Evolutionary conservation across 2,797 vertebrate species (phyloP).

Genomic region (Pitangus sulphuratus): DNA sequence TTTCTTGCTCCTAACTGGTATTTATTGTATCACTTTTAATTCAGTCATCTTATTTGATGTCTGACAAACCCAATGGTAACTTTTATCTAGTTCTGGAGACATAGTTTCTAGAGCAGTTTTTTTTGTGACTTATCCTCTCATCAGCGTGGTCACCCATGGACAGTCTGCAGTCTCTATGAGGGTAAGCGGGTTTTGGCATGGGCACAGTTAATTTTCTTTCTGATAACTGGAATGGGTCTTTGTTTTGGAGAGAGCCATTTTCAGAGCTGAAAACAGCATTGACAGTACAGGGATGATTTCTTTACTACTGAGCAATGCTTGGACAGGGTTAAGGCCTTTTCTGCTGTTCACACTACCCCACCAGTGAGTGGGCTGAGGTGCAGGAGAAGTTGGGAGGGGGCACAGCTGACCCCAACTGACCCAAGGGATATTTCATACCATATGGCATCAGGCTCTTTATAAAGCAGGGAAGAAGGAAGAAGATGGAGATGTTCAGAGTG

Average conservation of each 20-base stretch:
- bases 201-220: not conserved
- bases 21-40: not conserved
- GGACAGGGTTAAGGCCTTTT: not conserved
- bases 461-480: not conserved
- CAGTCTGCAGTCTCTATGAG: not conserved
- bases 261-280: not conserved
- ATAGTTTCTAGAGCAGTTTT: not conserved
- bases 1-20: not conserved
- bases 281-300: not conserved
- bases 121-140: not conserved
- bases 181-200: not conserved
- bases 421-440: not conserved
- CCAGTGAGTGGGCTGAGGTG: not conserved
- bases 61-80: not conserved
- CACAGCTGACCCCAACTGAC: not conserved
- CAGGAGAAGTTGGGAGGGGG: not conserved
- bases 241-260: not conserved
- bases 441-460: not conserved
- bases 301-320: not conserved
- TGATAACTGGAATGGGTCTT: not conserved
- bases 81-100: not conserved
- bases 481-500: not conserved
- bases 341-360: not conserved
- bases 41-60: not conserved
- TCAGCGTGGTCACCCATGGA: not conserved